Evolutionary conservation across 2,797 vertebrate genomes (phyloP).

Genomic region (Myoxocephalus aenaeus): DNA sequence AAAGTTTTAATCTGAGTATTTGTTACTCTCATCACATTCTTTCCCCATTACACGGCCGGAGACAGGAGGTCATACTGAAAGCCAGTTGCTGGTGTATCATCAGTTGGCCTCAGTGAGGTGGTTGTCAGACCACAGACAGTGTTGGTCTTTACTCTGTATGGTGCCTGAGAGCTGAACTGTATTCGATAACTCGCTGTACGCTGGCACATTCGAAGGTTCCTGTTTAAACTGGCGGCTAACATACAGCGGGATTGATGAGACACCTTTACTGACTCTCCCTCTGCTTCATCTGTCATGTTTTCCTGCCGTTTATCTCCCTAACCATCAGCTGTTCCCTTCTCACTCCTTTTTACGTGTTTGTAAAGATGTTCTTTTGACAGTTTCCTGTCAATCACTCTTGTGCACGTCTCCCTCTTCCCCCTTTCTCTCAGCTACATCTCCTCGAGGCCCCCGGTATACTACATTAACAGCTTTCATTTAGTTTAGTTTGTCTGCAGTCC

Average conservation of each 20-base stretch:
- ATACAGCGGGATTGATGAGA: not conserved
- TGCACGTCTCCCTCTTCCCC: not conserved
- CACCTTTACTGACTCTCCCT: constrained; percentile 12
- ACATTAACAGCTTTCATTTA: constrained; percentile 58
- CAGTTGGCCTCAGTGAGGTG: not conserved
- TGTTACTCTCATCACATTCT: not conserved
- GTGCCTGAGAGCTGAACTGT: not conserved
- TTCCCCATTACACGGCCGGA: not conserved
- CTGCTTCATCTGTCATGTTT: constrained; percentile 25
- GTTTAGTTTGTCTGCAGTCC: constrained; percentile 50
- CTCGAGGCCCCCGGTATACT: constrained; percentile 28
- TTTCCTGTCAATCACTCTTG: constrained; percentile 46
- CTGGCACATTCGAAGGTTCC: not conserved
- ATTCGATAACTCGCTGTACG: not conserved
- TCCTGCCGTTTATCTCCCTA: constrained; percentile 8
- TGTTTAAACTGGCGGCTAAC: constrained; percentile 1
- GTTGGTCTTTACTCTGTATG: not conserved
- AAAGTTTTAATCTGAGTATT: not conserved
- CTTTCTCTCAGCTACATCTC: constrained; percentile 27
- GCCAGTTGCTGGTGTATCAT: not conserved
- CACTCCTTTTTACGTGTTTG: constrained; percentile 3
- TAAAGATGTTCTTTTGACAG: constrained; percentile 51
- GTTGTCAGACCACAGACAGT: not conserved
- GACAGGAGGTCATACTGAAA: not conserved
- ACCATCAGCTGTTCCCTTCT: constrained; percentile 13